phyloP scores from a whole-genome alignment of 1,140 invertebrate genomes.

The Venturia canescens region DNA sequence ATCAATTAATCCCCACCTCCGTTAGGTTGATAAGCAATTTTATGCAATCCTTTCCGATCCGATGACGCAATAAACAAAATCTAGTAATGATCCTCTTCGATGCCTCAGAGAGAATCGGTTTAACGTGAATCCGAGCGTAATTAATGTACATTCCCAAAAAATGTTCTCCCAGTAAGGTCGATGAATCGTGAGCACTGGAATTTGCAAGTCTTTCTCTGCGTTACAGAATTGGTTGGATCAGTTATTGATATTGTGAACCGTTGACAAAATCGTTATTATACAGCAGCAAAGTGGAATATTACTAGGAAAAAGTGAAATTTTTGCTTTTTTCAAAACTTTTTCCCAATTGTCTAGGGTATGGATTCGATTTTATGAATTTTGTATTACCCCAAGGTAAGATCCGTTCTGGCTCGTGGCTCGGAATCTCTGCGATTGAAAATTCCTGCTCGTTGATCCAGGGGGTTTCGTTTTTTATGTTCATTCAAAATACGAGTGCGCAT shows the following conservation, averaged over 20 bases:
- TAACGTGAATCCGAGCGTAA: slow-evolving; percentile 89
- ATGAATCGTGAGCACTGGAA: slow-evolving; percentile 1
- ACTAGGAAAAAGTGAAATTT: too few species aligned
- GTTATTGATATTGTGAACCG: too few species aligned
- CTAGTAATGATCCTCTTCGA: slow-evolving; percentile 83
- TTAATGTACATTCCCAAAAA: slow-evolving; percentile 91
- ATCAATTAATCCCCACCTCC: slow-evolving; percentile 76
- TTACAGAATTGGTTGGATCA: not conserved
- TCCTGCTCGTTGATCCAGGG: not conserved
- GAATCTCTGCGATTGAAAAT: not conserved
- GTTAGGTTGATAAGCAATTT: slow-evolving; percentile 75
- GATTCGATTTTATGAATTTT: not conserved
- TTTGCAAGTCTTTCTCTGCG: not conserved
- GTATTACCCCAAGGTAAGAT: not conserved
- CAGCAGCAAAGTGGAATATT: too few species aligned
- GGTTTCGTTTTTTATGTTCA: not conserved
- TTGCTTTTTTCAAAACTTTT: too few species aligned
- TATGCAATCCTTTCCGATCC: slow-evolving; percentile 82
- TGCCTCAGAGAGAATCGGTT: slow-evolving; percentile 83
- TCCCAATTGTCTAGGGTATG: too few species aligned
- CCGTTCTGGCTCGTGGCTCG: not conserved
- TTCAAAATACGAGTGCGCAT: slow-evolving; percentile 15
- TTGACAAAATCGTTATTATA: too few species aligned
- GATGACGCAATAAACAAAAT: slow-evolving; percentile 87
- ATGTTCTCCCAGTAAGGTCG: slow-evolving; percentile 83